A percentile compares a stretch with the other conserved stretches of the same genome.
These are phyloP conservation scores for Leptopilina boulardi DNA, from an alignment of 1,140 invertebrate genomes.

Conservation along the genomic window DNA sequence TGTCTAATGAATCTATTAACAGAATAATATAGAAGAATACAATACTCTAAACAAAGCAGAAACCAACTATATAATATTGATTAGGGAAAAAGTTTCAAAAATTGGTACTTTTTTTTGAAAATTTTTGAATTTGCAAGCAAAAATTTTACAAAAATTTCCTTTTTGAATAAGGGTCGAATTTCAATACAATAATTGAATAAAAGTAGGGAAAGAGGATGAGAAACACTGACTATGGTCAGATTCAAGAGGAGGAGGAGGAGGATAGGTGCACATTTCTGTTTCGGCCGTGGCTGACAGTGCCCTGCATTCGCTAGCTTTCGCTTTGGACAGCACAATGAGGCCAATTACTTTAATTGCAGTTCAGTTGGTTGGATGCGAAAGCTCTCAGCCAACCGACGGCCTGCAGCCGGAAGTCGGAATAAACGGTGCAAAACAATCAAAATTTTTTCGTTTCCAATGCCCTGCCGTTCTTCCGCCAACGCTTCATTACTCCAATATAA, in stretches of 20 bases:
- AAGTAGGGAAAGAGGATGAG: slow-evolving; percentile 19
- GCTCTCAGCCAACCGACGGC: slow-evolving; percentile 61
- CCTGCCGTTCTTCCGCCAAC: slow-evolving; percentile 15
- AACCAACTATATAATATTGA: too few species aligned
- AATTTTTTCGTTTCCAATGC: slow-evolving; percentile 52
- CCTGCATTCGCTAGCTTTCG: slow-evolving; percentile 64
- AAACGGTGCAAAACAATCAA: slow-evolving; percentile 68
- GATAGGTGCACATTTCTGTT: slow-evolving; percentile 49
- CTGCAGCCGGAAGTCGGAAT: slow-evolving; percentile 64
- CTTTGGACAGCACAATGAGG: slow-evolving; percentile 70
- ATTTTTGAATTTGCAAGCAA: too few species aligned
- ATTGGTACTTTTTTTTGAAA: too few species aligned
- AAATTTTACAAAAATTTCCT: background rate
- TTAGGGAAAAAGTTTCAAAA: too few species aligned
- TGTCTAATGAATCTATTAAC: too few species aligned
- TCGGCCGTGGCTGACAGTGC: slow-evolving; percentile 51
- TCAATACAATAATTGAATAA: background rate
- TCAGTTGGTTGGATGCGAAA: slow-evolving; percentile 67
- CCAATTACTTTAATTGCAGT: slow-evolving; percentile 73
- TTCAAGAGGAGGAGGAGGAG: slow-evolving; percentile 47
- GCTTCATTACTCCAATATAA: slow-evolving; percentile 18
- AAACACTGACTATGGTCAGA: slow-evolving; percentile 43
- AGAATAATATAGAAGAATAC: too few species aligned
- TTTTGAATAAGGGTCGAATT: background rate
- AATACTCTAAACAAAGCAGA: too few species aligned